Base-by-base conservation (phyloP, 2,797 vertebrate species). In the Chloroceryle amazona region DNA sequence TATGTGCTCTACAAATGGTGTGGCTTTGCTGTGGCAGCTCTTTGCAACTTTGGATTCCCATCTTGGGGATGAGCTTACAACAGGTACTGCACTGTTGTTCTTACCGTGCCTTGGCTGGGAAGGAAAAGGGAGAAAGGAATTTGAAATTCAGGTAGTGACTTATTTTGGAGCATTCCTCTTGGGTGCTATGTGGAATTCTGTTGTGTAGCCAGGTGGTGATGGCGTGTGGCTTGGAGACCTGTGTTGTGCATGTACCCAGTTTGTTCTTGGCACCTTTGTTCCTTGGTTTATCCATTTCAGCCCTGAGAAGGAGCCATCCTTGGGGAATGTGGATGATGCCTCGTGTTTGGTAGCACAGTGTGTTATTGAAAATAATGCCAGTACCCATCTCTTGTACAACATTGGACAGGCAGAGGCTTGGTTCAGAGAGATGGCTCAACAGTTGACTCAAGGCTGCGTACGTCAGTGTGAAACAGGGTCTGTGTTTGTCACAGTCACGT, bases 321-420 rank as follows among this genome's bases (percentile, higher is more conserved):
- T 22, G 17, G 29, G 44, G 37, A 42, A 12, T 0, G 1, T 16
- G 31, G 11, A 11, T 18, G 51, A 31, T 51, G 44, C 35, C 28
- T 81, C 51, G 29, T 1, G 0, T 20, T 73, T 73, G 79, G 66
- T 49, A 55, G 49, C 33, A n/a, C 22, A 25, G 14, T 13, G 1
- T 42, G 2, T 62, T 81, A 28, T 6, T 47, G 60, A 35, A 47
- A 63, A 49, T 44, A 31, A 13, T 22, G 42, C 52, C 21, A n/a
- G 63, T 23, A 28, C 10, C 25, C 16, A 1, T 63, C 31, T 52
- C 52, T 49, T 1, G 1, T 21, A 16, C 19, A 31, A 58, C 8
- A 3, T 1, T 66, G 68, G 44, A 23, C 54, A 14, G 29, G 33
- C 10, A 28, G 82, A 49, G 55, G 4, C 26, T n/a, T 78, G 47